Evolutionary conservation across 2,113 vertebrate genomes (phyloP).

Genomic region (Paramormyrops kingsleyae): DNA sequence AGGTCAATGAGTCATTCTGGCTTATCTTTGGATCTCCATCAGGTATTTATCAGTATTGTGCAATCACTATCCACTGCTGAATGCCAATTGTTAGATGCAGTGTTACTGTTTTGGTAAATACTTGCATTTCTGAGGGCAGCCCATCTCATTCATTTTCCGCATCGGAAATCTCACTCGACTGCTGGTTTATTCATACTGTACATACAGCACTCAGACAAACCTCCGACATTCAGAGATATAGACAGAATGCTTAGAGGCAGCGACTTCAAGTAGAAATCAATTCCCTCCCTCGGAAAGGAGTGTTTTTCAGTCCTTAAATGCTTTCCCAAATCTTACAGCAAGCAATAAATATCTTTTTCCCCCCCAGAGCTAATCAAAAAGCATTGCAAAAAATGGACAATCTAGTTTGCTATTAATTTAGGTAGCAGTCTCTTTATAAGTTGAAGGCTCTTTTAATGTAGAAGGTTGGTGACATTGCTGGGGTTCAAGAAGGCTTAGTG

Average conservation of each 20-base stretch:
- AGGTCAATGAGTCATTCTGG: not conserved
- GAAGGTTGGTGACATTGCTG: not conserved
- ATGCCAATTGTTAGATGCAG: not conserved
- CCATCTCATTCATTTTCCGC: not conserved
- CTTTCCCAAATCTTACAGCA: not conserved
- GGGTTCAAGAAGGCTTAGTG: not conserved
- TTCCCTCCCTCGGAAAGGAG: not conserved
- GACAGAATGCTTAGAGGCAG: not conserved
- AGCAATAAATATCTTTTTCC: not conserved
- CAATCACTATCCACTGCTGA: not conserved
- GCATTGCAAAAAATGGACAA: not conserved
- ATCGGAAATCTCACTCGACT: not conserved
- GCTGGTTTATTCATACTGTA: not conserved
- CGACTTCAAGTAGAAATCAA: not conserved
- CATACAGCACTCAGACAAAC: not conserved
- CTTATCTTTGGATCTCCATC: not conserved
- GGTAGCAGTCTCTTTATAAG: not conserved
- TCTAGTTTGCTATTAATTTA: not conserved
- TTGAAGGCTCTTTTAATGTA: not conserved
- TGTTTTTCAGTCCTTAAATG: conserved; percentile 1
- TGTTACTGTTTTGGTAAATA: not conserved
- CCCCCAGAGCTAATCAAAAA: not conserved
- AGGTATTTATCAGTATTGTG: not conserved
- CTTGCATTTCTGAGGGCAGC: not conserved
- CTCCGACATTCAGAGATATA: not conserved